phyloP scores from a whole-genome alignment of 1,140 invertebrate species.

The Thaumatotibia leucotreta region DNA sequence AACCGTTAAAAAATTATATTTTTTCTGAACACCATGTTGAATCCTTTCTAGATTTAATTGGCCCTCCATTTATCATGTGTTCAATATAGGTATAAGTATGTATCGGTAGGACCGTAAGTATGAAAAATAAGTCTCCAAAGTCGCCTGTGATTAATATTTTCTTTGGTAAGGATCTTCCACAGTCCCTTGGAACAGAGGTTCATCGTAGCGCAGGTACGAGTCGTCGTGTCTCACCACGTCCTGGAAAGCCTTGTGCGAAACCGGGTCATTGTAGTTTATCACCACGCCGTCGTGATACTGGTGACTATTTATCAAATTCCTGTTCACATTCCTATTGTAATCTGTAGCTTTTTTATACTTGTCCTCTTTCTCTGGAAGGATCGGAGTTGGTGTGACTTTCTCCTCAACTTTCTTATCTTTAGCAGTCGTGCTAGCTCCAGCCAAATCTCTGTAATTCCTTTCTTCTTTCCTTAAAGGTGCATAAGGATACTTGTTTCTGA shows the following conservation, averaged over 20 bases:
- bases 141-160: slow-evolving; percentile 44
- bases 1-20: too few species aligned
- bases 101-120: too few species aligned
- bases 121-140: neutral
- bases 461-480: slow-evolving; percentile 67
- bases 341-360: slow-evolving; percentile 40
- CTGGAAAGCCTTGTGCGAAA: slow-evolving; percentile 58
- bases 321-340: slow-evolving; percentile 42
- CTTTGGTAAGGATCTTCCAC: slow-evolving; percentile 68
- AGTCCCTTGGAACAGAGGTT: slow-evolving; percentile 63
- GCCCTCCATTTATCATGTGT: too few species aligned
- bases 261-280: slow-evolving; percentile 44
- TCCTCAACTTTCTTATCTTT: slow-evolving; percentile 70
- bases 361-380: slow-evolving; percentile 64
- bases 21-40: too few species aligned
- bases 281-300: slow-evolving; percentile 63
- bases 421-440: slow-evolving; percentile 47
- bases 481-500: slow-evolving; percentile 62
- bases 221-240: slow-evolving; percentile 56
- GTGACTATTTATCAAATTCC: slow-evolving; percentile 67
- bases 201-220: slow-evolving; percentile 63
- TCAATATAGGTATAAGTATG: too few species aligned
- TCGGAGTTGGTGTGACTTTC: slow-evolving; percentile 62
- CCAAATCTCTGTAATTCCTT: slow-evolving; percentile 66
- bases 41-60: too few species aligned